Base-by-base conservation (phyloP, 2,888 invertebrate species). In the Ornithoptera alexandrae region DNA sequence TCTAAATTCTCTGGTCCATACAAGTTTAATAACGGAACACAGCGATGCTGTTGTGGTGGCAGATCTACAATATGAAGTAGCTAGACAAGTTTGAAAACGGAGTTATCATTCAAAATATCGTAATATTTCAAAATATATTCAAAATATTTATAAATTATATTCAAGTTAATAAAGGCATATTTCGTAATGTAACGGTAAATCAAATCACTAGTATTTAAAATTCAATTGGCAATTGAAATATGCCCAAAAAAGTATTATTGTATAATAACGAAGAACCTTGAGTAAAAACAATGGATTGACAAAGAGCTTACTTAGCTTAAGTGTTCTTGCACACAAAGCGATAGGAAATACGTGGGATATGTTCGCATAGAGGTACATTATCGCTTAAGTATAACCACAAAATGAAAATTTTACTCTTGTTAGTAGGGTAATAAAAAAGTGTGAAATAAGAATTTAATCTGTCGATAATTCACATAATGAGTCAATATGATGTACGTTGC, bases 281-380 rank as follows among this genome's bases (percentile, higher is more conserved):
- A 61, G 70, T 62, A 66, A 69, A 73, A 73, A 74, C 74, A 74
- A 74, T 74, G 67, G 72, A 57, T 71, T 67, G 64, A 71, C 60
- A 69, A 64, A 63, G 58, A 56, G 65, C 71, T 62, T 70, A 53
- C 64, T 64, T 58, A 68, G 71, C 42, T 63, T 42, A 39, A 46
- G 62, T 22, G n/a, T 50, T 46, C n/a, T 18, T 67, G 70, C 63
- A 70, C 65, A 64, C 62, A 17, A 53, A 61, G 57, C 57, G 62
- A 56, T 61, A 70, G 46, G 8, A 70, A 62, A 62, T 70, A 62
- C 70, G 67, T 70, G 70, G 60, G 70, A 70, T 56, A 63, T 66
- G 63, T 70, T 70, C 70, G 62, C 70, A 70, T 59, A 24, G 15
- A 59, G 20, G 22, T 65, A 30, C 61, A 58, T 39, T 63, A 60